Conservation (phyloP, 2,797 vertebrate species). For the Semotilus atromaculatus region DNA sequence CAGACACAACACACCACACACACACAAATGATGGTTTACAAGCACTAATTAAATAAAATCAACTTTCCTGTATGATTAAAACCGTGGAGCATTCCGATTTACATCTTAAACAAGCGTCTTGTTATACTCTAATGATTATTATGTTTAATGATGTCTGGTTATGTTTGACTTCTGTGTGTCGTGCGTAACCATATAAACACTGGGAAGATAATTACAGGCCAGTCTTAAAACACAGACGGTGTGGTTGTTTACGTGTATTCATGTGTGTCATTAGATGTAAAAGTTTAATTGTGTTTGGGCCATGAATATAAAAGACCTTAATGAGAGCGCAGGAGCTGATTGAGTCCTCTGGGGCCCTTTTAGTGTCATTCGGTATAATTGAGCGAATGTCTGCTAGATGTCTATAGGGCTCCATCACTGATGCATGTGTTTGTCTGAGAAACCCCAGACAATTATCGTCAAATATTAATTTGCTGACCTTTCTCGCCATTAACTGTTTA, state of each 20-base stretch:
- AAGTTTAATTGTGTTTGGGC: constrained; percentile 25
- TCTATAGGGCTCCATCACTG: constrained; percentile 5
- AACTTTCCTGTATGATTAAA: neutral
- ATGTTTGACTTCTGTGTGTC: neutral
- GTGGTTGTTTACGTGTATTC: constrained; percentile 18
- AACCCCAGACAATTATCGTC: constrained; percentile 12
- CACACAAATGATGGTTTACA: neutral
- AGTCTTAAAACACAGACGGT: neutral
- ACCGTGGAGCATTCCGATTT: neutral
- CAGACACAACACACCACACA: constrained; percentile 4
- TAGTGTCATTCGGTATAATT: constrained; percentile 20
- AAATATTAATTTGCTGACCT: constrained; percentile 24
- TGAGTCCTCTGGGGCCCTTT: constrained; percentile 24
- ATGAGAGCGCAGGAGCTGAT: constrained; percentile 26
- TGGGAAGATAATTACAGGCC: constrained; percentile 8
- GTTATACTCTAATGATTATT: constrained; percentile 26
- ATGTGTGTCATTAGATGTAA: constrained; percentile 22
- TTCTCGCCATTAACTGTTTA: neutral
- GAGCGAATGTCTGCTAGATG: neutral
- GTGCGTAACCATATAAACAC: neutral
- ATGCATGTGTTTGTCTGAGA: neutral
- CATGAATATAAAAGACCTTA: constrained; percentile 37
- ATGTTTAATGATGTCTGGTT: neutral
- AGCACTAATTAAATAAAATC: neutral
- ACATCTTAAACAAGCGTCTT: neutral